Evolutionary conservation across 2,113 vertebrate species (phyloP).

Genomic region (Myrmecophaga tridactyla): DNA sequence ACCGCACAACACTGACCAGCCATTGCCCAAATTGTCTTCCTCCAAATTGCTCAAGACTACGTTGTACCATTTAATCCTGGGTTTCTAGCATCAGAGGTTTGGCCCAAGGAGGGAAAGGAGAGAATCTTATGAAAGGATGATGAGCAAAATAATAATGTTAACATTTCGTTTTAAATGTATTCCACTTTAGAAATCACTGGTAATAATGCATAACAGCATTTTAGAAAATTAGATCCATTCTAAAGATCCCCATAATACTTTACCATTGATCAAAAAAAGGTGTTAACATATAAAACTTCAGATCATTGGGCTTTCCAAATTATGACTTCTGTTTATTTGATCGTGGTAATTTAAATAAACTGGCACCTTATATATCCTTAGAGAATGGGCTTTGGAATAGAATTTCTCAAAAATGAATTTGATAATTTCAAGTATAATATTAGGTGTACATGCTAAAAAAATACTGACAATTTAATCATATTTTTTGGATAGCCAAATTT

Average conservation of each 20-base stretch:
- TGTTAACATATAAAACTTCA: not conserved
- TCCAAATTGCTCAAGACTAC: not conserved
- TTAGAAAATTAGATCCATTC: constrained; percentile 34
- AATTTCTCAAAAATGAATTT: constrained; percentile 21
- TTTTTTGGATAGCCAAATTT: constrained; percentile 31
- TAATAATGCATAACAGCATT: not conserved
- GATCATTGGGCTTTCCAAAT: constrained; percentile 28
- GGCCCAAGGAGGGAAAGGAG: not conserved
- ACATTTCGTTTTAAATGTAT: constrained; percentile 36
- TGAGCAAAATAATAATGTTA: constrained; percentile 25
- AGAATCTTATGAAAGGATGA: constrained; percentile 18
- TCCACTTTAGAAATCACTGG: constrained; percentile 27
- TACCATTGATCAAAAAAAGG: not conserved
- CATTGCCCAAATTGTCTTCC: constrained; percentile 5
- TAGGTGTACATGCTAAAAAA: not conserved
- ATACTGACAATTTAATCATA: not conserved
- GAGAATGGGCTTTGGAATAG: constrained; percentile 24
- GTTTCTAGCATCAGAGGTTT: constrained; percentile 51
- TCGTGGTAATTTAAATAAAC: not conserved
- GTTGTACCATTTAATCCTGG: constrained; percentile 25
- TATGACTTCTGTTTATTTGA: not conserved
- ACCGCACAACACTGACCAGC: not conserved
- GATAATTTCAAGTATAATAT: constrained; percentile 5
- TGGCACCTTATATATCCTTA: not conserved
- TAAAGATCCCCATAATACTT: not conserved